Evolutionary conservation across 2,888 invertebrate genomes (phyloP).

Genomic region (Cantharis nigra): DNA sequence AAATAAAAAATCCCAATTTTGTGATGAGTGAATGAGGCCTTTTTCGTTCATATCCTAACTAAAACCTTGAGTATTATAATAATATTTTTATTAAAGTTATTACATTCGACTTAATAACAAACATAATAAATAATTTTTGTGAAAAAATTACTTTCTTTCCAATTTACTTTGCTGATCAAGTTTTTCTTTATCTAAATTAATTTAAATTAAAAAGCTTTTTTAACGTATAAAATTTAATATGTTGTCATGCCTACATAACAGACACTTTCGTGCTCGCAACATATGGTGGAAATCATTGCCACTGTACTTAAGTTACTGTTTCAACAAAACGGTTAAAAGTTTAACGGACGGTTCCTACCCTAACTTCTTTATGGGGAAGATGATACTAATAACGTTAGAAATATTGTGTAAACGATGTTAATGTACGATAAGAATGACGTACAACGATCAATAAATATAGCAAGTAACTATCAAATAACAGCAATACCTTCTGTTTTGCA

Average conservation of each 20-base stretch:
- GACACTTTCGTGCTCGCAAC: background rate
- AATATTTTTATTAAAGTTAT: too few relatives aligned
- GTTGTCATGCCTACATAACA: background rate
- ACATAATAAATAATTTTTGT: background rate
- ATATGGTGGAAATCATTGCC: background rate
- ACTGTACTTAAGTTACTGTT: background rate
- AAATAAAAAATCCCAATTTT: too few relatives aligned
- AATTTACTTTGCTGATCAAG: background rate
- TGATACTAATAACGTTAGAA: background rate
- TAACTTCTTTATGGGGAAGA: background rate
- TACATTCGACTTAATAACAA: too few relatives aligned
- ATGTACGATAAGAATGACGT: background rate
- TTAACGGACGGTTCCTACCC: background rate
- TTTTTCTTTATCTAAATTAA: background rate
- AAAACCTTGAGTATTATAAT: too few relatives aligned
- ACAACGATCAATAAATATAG: background rate
- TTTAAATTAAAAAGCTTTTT: background rate
- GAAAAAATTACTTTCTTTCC: background rate
- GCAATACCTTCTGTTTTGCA: background rate
- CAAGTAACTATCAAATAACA: background rate
- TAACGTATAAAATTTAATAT: background rate
- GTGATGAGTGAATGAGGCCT: too few relatives aligned
- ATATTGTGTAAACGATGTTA: background rate
- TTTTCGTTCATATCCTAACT: too few relatives aligned
- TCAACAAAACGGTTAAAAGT: background rate